Base-by-base conservation (phyloP, 2,797 vertebrate species). In the Anguilla obscura region DNA sequence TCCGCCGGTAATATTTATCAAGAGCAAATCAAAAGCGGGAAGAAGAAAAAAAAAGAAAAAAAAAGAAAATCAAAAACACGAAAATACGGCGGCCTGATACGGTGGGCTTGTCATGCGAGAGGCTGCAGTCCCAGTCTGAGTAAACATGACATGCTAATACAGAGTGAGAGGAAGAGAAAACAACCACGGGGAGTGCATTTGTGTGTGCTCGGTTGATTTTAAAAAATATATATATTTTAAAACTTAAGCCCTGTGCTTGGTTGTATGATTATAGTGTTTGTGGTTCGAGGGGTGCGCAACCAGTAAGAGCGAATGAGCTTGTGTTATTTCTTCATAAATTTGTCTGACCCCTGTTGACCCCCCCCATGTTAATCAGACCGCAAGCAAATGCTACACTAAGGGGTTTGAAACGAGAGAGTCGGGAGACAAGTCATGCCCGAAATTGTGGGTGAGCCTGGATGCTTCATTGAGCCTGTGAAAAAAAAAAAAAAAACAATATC, bases 111-210 rank as follows among this genome's bases (percentile, higher is more conserved):
- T 89, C 89, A 90, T 93, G 91, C 90, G 86, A 89, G 80, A 60
- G 86, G 86, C 86, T 90, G 92, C 89, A 88, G 86, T 88, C 74
- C 85, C 92, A 92, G 93, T 90, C 90, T 89, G 91, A 91, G 94
- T 94, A 95, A 94, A 96, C 94, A 95, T 92, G 91, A 91, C 92
- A 94, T 94, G 93, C 91, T 92, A 92, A 94, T 94, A 92, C 94
- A 95, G 84, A 94, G 93, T 92, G 63, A 87, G 88, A 88, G 94
- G 95, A 95, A 95, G 95, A 94, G 95, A 91, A 95, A 96, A 95
- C 95, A 96, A 95, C 69, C 45, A 85, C 85, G 85, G 88, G 63
- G 69, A 92, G 91, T 86, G 63, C 86, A 87, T 74, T 24, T 85
- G 87, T 90, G 91, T 88, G 90, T 90, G 89, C 91, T 92, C 93